A percentile compares a stretch with the other conserved stretches of the same genome.
phyloP scores from a whole-genome alignment of 1,140 invertebrate species.

The Conus ventricosus region DNA sequence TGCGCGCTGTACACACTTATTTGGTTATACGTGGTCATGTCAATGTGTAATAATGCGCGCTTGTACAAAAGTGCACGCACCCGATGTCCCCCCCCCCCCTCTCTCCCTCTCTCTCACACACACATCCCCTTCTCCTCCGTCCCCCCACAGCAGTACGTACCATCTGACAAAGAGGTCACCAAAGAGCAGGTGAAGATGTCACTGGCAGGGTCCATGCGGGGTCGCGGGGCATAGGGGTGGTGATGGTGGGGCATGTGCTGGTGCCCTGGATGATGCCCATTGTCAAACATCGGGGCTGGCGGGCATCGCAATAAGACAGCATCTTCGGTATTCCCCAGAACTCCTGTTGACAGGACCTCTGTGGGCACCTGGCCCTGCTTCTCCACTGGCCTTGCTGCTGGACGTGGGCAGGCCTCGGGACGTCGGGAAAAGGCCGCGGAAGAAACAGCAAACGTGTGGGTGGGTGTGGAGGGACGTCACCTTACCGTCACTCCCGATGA shows the following conservation, averaged over 20 bases:
- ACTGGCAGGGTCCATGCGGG: slow-evolving; percentile 66
- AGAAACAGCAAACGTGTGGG: too few species aligned
- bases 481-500: too few species aligned
- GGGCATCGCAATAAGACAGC: slow-evolving; percentile 43
- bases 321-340: slow-evolving; percentile 5
- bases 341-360: background rate
- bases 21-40: too few species aligned
- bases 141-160: slow-evolving; percentile 50
- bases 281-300: slow-evolving; percentile 39
- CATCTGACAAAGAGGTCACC: slow-evolving; percentile 71
- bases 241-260: slow-evolving; percentile 45
- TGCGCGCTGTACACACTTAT: too few species aligned
- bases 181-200: slow-evolving; percentile 71
- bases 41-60: too few species aligned
- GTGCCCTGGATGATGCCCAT: slow-evolving; percentile 9
- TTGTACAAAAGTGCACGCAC: too few species aligned
- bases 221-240: slow-evolving; percentile 47
- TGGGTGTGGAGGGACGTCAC: too few species aligned
- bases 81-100: too few species aligned
- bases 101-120: too few species aligned
- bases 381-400: background rate
- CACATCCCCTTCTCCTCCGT: too few species aligned
- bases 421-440: background rate
- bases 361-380: background rate
- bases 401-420: background rate